Conservation (phyloP, 2,797 vertebrate species). For the Falco biarmicus region DNA sequence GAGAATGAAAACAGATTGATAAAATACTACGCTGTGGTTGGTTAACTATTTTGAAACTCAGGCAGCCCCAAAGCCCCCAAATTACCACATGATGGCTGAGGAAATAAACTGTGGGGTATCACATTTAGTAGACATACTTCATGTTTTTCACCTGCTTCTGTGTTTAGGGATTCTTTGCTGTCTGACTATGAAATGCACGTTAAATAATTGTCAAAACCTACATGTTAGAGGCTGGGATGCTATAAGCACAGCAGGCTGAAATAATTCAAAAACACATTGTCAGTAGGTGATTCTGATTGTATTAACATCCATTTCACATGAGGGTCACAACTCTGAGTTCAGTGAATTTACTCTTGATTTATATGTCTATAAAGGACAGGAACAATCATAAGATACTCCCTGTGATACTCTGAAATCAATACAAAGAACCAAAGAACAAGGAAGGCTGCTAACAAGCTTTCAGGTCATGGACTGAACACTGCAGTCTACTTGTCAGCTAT, state of each 20-base stretch:
- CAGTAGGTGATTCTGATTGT: slow-evolving; percentile 51
- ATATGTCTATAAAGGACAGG: slow-evolving; percentile 52
- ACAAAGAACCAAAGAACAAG: slow-evolving; percentile 52
- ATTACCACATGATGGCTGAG: neutral
- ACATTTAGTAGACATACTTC: neutral
- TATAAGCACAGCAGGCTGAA: slow-evolving; percentile 34
- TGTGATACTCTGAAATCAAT: slow-evolving; percentile 64
- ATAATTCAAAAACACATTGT: neutral
- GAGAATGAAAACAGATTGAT: neutral
- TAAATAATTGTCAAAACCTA: slow-evolving; percentile 25
- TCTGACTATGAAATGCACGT: slow-evolving; percentile 1
- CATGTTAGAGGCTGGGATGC: neutral
- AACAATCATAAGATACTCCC: slow-evolving; percentile 62
- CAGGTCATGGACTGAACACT: slow-evolving; percentile 5
- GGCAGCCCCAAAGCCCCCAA: neutral
- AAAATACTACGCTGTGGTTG: neutral
- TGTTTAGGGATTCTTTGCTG: slow-evolving; percentile 12
- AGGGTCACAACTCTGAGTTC: slow-evolving; percentile 58
- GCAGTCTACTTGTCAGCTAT: slow-evolving; percentile 39
- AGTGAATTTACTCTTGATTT: slow-evolving; percentile 64
- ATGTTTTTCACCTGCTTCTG: neutral
- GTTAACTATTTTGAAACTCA: slow-evolving; percentile 16
- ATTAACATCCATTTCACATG: slow-evolving; percentile 55
- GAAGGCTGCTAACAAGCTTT: slow-evolving; percentile 59
- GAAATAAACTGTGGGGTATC: neutral